A percentile compares a stretch with the other conserved stretches of the same genome.
Conservation (phyloP, 2,888 invertebrate genomes). For the Hemithea aestivaria region DNA sequence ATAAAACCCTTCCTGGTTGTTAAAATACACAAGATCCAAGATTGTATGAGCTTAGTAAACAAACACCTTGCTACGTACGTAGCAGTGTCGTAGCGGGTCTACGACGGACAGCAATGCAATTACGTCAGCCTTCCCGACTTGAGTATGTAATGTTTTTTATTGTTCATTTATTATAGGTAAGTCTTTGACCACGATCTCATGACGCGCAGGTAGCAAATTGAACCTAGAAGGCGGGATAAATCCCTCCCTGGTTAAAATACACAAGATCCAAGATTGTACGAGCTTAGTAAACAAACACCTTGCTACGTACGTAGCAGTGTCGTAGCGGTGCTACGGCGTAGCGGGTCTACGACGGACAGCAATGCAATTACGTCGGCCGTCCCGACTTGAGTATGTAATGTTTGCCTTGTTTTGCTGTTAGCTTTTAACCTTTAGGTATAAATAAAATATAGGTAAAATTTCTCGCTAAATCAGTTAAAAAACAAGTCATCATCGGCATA, state of each 20-base stretch:
- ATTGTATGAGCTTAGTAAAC: slow-evolving; percentile 1
- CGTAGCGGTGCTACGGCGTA: slow-evolving; percentile 6
- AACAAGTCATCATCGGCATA: no score
- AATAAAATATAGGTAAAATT: no score
- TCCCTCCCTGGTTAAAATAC: no score
- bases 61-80: slow-evolving; percentile 1
- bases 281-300: slow-evolving; percentile 4
- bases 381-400: slow-evolving; percentile 21
- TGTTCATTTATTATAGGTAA: no score
- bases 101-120: slow-evolving; percentile 29
- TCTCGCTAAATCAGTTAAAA: no score
- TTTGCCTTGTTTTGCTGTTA: slow-evolving; percentile 11
- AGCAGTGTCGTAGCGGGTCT: background rate
- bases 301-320: background rate
- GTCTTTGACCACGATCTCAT: no score
- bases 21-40: no score
- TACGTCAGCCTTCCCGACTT: slow-evolving; percentile 18
- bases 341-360: slow-evolving; percentile 21
- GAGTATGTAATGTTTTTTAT: slow-evolving; percentile 26
- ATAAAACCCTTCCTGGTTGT: no score
- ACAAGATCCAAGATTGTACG: background rate
- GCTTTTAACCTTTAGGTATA: no score
- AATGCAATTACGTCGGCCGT: slow-evolving; percentile 27
- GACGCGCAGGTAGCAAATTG: no score
- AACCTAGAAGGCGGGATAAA: no score